These are phyloP conservation scores for Danaus chrysippus DNA, from an alignment of 2,888 invertebrate species.

Conservation along the genomic window DNA sequence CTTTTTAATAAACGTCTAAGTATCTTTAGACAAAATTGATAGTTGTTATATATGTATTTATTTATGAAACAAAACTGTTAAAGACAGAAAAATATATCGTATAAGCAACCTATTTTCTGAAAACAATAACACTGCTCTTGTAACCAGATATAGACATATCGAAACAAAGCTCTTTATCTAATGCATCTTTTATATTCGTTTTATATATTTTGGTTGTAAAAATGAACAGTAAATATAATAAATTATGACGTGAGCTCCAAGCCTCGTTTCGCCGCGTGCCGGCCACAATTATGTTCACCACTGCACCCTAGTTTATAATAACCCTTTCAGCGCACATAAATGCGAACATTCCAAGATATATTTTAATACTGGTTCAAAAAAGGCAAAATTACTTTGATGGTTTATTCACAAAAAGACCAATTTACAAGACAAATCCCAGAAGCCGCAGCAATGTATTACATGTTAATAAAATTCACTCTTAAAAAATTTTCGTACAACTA, in stretches of 20 bases:
- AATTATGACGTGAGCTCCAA: slow-evolving; percentile 13
- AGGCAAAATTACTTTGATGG: neutral
- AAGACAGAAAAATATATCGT: neutral
- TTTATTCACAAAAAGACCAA: neutral
- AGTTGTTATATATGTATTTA: too few relatives aligned
- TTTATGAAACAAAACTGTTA: too few relatives aligned
- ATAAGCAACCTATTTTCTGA: neutral
- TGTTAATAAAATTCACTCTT: neutral
- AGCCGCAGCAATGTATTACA: neutral
- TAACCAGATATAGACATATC: neutral
- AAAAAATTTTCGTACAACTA: neutral
- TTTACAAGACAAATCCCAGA: neutral
- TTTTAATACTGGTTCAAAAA: neutral
- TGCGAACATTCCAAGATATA: slow-evolving; percentile 7
- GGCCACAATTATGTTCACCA: slow-evolving; percentile 28
- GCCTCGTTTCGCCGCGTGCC: slow-evolving; percentile 13
- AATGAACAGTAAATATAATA: slow-evolving; percentile 21
- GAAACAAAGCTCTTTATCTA: neutral
- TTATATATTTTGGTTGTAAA: slow-evolving; percentile 11
- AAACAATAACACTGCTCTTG: neutral
- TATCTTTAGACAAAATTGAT: too few relatives aligned
- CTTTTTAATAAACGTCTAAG: too few relatives aligned
- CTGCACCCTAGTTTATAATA: slow-evolving; percentile 22
- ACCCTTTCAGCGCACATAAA: slow-evolving; percentile 12
- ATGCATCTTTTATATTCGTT: neutral